Conservation (phyloP, 2,797 vertebrate species). For the Varecia variegata region DNA sequence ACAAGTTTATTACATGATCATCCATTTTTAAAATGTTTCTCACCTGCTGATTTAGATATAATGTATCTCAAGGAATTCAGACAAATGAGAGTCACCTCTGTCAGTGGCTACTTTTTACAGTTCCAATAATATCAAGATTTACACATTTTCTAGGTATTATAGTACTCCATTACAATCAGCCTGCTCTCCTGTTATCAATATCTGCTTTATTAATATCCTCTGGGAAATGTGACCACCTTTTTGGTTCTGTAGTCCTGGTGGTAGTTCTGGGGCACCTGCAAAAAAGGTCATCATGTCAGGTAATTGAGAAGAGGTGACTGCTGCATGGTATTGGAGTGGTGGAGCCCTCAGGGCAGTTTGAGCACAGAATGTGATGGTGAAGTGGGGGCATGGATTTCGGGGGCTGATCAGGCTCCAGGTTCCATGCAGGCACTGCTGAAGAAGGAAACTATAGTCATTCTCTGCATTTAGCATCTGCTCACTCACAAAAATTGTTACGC, state of each 20-base stretch:
- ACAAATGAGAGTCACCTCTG: background rate
- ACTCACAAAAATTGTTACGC: background rate
- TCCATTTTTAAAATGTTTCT: background rate
- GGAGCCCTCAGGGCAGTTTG: background rate
- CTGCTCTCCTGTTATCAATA: background rate
- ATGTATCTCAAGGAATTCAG: background rate
- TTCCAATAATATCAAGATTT: background rate
- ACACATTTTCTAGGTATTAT: background rate
- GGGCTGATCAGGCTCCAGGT: accelerated
- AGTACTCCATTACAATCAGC: background rate
- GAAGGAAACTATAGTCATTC: background rate
- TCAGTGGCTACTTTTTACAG: background rate
- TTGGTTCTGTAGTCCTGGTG: background rate
- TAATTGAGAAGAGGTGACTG: background rate
- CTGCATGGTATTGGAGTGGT: background rate
- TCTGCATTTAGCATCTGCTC: background rate
- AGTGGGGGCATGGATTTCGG: background rate
- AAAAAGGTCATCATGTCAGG: background rate
- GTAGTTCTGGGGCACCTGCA: background rate
- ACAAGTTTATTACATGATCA: background rate
- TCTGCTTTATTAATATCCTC: conserved; percentile 63
- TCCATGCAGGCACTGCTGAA: background rate
- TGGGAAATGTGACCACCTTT: background rate
- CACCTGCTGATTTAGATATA: background rate
- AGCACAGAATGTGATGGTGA: background rate